Evolutionary conservation across 1,140 invertebrate genomes (phyloP), one percentile per base, ranked within the genome.

Genomic region (Stenopsyche tienmushanensis): DNA sequence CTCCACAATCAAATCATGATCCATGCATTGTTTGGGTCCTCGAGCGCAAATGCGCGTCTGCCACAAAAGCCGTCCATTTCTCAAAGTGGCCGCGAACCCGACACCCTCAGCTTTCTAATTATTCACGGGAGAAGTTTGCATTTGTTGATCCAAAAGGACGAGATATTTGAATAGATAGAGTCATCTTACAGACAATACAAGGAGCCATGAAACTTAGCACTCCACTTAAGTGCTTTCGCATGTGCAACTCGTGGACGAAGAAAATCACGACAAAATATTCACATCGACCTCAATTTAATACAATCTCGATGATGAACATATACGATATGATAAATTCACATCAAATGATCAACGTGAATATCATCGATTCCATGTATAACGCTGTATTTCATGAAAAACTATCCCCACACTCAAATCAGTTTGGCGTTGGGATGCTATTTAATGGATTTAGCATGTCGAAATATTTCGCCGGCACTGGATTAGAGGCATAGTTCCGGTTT

Each of bases 141-240:
- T 62, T 42, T 64, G 59, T 63, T 57, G 62, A 52, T 34, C 17
- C 55, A 54, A 62, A 64, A 45, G 65, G 59, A 52, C 65, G 52
- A 67, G 39, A 62, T 59, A 69, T 69, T 69, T 69, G 67, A 69
- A 69, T 69, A 65, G 67, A 65, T 64, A 45, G 64, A 66, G 64
- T 70, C 67, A 66, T 70, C 67, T 70, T 62, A 39, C 55, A 62
- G 34, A 70, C 68, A 70, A 70, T 67, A 59, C 62, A 21, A 47
- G 49, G 26, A 62, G 62, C 62, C 62, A 55, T 62, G 60, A 70
- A 70, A 70, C 69, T 70, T 70, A 57, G 69, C 69, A 70, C 69
- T 70, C 60, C 49, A 53, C 20, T 59, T 67, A 66, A 70, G 65
- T 70, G 69, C 42, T 62, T 20, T 7, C 8, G 10, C 53, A 55